Conservation (phyloP, 2,797 vertebrate species). For the Brotula barbata region DNA sequence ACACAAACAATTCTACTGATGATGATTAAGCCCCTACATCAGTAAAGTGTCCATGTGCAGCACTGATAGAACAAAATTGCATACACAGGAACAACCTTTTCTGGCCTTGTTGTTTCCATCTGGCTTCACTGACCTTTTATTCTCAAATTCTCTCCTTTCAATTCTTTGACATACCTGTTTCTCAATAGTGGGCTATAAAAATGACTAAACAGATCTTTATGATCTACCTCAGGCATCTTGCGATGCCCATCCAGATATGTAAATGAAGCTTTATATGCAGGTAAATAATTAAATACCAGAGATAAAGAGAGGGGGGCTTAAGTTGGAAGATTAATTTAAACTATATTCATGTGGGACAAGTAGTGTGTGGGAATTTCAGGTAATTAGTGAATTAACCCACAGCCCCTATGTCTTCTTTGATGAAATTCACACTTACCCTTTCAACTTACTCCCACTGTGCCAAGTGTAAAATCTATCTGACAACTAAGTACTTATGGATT, state of each 20-base stretch:
- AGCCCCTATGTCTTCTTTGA: not conserved
- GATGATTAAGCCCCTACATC: slow-evolving; percentile 15
- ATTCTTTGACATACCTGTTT: not conserved
- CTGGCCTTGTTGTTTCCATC: not conserved
- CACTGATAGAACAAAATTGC: not conserved
- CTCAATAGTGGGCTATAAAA: not conserved
- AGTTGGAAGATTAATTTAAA: not conserved
- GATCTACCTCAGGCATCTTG: not conserved
- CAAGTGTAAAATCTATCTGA: not conserved
- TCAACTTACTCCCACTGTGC: not conserved
- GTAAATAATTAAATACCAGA: not conserved
- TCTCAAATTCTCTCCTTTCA: not conserved
- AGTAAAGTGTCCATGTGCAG: slow-evolving; percentile 14
- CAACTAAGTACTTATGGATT: not conserved
- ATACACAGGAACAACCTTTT: not conserved
- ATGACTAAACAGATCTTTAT: slow-evolving; percentile 3
- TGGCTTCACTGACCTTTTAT: not conserved
- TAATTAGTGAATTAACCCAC: not conserved
- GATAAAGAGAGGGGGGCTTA: not conserved
- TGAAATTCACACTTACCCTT: not conserved
- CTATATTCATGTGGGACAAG: not conserved
- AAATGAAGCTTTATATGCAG: not conserved
- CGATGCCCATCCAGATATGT: not conserved
- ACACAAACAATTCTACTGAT: slow-evolving; percentile 12
- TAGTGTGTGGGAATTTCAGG: slow-evolving; percentile 1